Evolutionary conservation across 2,888 invertebrate genomes (phyloP).

Genomic region (Andrena camellia): DNA sequence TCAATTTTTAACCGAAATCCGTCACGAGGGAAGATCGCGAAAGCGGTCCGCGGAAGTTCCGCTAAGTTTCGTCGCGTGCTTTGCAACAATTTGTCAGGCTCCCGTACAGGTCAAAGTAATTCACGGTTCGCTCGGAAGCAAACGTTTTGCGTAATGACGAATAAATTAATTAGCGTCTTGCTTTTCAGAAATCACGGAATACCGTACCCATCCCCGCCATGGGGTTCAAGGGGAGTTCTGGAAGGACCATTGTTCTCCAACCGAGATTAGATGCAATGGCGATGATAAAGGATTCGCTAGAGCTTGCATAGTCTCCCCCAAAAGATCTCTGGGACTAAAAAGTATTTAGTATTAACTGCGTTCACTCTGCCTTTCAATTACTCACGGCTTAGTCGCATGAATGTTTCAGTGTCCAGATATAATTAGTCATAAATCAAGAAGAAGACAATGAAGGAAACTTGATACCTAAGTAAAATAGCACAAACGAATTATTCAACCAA

Average conservation of each 20-base stretch:
- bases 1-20: too few species aligned
- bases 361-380: constrained; percentile 19
- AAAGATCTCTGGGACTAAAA: neutral
- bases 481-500: too few species aligned
- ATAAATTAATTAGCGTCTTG: constrained; percentile 48
- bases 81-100: constrained; percentile 39
- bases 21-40: neutral
- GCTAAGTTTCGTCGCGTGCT: constrained; percentile 56
- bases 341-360: neutral
- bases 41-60: neutral
- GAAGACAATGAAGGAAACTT: too few species aligned
- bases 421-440: constrained; percentile 7
- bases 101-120: constrained; percentile 39
- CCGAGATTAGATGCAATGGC: neutral
- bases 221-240: neutral
- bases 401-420: neutral
- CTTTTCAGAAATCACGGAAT: constrained; percentile 38
- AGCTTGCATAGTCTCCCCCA: neutral
- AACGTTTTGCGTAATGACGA: constrained; percentile 50
- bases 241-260: constrained; percentile 7
- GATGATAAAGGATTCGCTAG: constrained; percentile 11
- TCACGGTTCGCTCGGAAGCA: constrained; percentile 37
- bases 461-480: too few species aligned
- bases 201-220: constrained; percentile 23
- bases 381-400: neutral